Percentiles rank a stretch among this genome's conserved stretches.
Evolutionary conservation across 2,797 vertebrate genomes (phyloP).

Genomic region (Amblyopsis hoosieri): DNA sequence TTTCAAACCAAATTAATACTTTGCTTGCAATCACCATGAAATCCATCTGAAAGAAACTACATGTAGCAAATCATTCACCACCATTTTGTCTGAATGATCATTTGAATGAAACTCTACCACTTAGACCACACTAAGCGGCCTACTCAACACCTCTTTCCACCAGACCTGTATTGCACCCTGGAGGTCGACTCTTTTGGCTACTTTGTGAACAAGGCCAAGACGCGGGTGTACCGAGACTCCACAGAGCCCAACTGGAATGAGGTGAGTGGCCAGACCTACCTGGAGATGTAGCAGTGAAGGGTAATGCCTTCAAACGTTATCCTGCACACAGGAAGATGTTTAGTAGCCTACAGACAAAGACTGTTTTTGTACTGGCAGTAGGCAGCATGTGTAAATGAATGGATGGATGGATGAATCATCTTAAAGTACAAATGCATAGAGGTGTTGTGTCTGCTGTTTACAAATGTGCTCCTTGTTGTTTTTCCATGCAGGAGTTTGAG

Average conservation of each 20-base stretch:
- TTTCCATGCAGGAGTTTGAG: conserved; percentile 87
- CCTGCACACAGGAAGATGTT: too few relatives aligned
- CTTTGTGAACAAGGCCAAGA: conserved; percentile 97
- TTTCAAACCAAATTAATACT: too few relatives aligned
- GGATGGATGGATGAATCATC: not conserved
- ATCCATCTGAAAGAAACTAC: too few relatives aligned
- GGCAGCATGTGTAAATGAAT: not conserved
- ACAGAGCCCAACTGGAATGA: conserved; percentile 93
- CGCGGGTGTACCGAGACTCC: conserved; percentile 90
- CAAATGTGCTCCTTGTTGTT: not conserved
- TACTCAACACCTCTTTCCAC: conserved; percentile 16
- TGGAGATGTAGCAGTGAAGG: conserved; percentile 3
- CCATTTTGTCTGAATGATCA: too few relatives aligned
- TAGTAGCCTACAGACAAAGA: not conserved
- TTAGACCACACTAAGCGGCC: not conserved
- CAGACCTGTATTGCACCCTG: conserved; percentile 92
- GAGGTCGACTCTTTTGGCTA: conserved; percentile 95
- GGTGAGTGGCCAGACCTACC: conserved; percentile 69
- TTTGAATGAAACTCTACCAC: too few relatives aligned
- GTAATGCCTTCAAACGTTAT: not conserved
- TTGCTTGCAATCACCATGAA: too few relatives aligned
- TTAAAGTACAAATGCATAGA: not conserved
- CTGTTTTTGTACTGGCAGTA: not conserved
- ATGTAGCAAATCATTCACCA: too few relatives aligned
- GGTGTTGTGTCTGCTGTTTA: not conserved